Conservation (phyloP, 2,888 invertebrate species). For the Cactoblastis cactorum region DNA sequence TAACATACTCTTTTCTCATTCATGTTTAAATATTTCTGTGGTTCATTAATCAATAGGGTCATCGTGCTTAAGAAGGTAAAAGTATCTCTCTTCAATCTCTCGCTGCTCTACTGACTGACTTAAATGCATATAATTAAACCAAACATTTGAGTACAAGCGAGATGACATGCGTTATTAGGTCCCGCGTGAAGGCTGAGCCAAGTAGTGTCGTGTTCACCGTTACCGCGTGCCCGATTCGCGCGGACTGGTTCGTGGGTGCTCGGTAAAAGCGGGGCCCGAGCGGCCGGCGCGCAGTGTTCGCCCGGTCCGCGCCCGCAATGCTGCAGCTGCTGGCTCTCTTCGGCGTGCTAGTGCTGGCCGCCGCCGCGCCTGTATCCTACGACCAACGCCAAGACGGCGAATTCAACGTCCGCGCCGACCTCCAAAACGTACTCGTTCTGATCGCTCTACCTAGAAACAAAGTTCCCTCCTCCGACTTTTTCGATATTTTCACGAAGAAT, state of each 20-base stretch:
- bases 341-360: conserved; percentile 43
- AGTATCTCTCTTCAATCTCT: not conserved
- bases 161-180: conserved; percentile 22
- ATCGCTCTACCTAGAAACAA: conserved; percentile 76
- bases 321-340: conserved; percentile 46
- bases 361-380: conserved; percentile 63
- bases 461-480: conserved; percentile 31
- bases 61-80: too few relatives aligned
- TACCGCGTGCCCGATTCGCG: conserved; percentile 70
- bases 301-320: conserved; percentile 57
- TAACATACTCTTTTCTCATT: too few relatives aligned
- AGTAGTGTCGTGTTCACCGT: conserved; percentile 66
- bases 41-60: too few relatives aligned
- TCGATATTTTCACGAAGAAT: conserved; percentile 34
- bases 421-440: conserved; percentile 86
- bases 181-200: conserved; percentile 33
- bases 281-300: conserved; percentile 53
- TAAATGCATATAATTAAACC: conserved; percentile 8
- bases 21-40: too few relatives aligned
- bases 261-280: conserved; percentile 69
- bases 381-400: conserved; percentile 89
- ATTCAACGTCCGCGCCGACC: conserved; percentile 84
- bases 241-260: conserved; percentile 64
- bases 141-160: not conserved
- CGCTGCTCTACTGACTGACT: conserved; percentile 4